These are phyloP conservation scores for Triplophysa siluroides DNA, from an alignment of 2,113 vertebrate genomes.

Conservation along the genomic window DNA sequence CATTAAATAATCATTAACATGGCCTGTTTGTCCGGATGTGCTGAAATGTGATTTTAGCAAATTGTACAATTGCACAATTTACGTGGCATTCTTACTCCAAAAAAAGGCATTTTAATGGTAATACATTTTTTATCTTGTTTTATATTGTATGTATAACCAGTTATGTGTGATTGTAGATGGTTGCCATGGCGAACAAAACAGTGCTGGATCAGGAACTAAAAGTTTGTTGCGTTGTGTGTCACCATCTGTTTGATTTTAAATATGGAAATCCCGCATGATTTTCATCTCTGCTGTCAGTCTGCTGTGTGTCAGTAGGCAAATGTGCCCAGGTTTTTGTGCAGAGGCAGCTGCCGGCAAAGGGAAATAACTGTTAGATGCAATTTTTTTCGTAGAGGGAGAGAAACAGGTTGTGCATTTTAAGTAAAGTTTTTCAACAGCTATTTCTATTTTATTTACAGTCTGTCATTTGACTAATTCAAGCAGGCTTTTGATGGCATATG, in stretches of 20 bases:
- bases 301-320: slow-evolving; percentile 40
- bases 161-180: neutral
- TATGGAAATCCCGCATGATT: slow-evolving; percentile 46
- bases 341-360: neutral
- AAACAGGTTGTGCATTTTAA: neutral
- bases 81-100: too few relatives aligned
- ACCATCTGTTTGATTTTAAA: slow-evolving; percentile 6
- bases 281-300: slow-evolving; percentile 19
- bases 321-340: neutral
- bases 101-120: too few relatives aligned
- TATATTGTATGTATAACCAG: neutral
- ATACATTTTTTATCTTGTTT: too few relatives aligned
- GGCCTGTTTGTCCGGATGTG: neutral
- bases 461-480: neutral
- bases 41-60: neutral
- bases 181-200: neutral
- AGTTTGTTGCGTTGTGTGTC: neutral
- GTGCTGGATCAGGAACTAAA: slow-evolving; percentile 7
- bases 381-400: neutral
- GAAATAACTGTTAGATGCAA: slow-evolving; percentile 27
- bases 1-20: neutral
- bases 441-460: neutral
- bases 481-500: slow-evolving; percentile 2
- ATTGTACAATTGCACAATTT: too few relatives aligned
- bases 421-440: neutral